Base-by-base conservation (phyloP, 2,113 vertebrate genomes). In the Platanista minor region DNA sequence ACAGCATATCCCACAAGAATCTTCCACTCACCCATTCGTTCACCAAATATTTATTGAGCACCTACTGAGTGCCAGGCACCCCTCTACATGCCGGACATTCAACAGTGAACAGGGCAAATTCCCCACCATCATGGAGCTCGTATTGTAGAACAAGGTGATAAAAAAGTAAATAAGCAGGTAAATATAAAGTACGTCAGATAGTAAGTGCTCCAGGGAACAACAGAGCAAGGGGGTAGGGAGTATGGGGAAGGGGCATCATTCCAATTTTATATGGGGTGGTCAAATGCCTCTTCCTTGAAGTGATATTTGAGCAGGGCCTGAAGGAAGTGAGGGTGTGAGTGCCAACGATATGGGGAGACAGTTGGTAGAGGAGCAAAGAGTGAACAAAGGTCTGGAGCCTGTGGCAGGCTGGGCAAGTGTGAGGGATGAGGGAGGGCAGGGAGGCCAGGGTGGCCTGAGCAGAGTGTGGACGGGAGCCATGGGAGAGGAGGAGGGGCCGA, bases 191-290 rank as follows among this genome's bases (percentile, higher is more conserved):
- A 57, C 0, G 4, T 66, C 17, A 41, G 57, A 31, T 27, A 25
- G n/a, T 49, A 80, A 21, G 27, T 91, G n/a, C 36, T 64, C 69
- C 67, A 57, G 57, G 84, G 84, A 84, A 43, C 1, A 80, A 15
- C 17, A 43, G 52, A 29, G 21, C 66, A 61, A 36, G 21, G 36
- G 21, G 41, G 12, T 29, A 21, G 33, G 13, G 31, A 20, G 13
- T 21, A 5, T 31, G 17, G 12, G 52, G 21, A 31, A 64, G 11
- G 36, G 43, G 9, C 83, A 46, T 43, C 62, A 25, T 21, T n/a
- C 13, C 39, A 59, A 0, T 49, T 23, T 87, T 43, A 4, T 36
- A 61, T 33, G 17, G 3, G 17, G 29, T 0, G 14, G 0, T 21
- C 43, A 46, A 78, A 72, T 17, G 20, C 23, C 20, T 59, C 85